Base-by-base conservation (phyloP, 2,888 invertebrate species). In the Pilophorus perplexus region DNA sequence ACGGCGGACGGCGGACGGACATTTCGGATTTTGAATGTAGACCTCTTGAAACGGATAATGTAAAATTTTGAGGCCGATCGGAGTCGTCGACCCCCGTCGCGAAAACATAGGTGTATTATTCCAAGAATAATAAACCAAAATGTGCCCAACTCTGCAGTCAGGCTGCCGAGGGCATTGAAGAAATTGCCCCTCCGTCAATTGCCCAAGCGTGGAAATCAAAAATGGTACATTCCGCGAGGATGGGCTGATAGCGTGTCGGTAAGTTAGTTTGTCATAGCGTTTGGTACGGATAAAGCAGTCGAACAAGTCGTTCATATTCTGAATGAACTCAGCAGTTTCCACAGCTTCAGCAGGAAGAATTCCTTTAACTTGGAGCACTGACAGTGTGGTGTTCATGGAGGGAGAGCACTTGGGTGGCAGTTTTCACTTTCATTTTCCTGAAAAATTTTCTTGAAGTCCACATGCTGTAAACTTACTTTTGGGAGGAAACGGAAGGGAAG, bases 391-490 rank as follows among this genome's bases (percentile, higher is more conserved):
- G n/a, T 50, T 46, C 6, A 46, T 46, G 12, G 18, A 46, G 3
- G 4, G 48, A 18, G 3, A 46, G 18, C 14, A 23, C n/a, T 23
- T 50, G 50, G 23, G 50, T 50, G 3, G 25, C 50, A 22, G 12
- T 4, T 12, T 46, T 46, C 3, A 46, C 46, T 16, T 46, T 46
- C 46, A 46, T 46, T 22, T 46, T 46, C 3, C 18, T 12, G 20
- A 46, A 46, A 6, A 16, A 16, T 22, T 46, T 46, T 46, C 20
- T 12, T 46, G 12, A 50, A 50, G 8, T 23, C 23, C 2, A 50
- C n/a, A 27, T 50, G 50, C 3, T 27, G n/a, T n/a, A n/a, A n/a
- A n/a, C n/a, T n/a, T 23, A 50, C 23, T 27, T 50, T 50, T 50
- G 50, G 50, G 4, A n/a, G 23, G 6, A 50, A 25, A 6, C 14